These are phyloP conservation scores for Pyrocephalus nanus DNA, from an alignment of 2,797 vertebrate genomes.

Conservation along the genomic window DNA sequence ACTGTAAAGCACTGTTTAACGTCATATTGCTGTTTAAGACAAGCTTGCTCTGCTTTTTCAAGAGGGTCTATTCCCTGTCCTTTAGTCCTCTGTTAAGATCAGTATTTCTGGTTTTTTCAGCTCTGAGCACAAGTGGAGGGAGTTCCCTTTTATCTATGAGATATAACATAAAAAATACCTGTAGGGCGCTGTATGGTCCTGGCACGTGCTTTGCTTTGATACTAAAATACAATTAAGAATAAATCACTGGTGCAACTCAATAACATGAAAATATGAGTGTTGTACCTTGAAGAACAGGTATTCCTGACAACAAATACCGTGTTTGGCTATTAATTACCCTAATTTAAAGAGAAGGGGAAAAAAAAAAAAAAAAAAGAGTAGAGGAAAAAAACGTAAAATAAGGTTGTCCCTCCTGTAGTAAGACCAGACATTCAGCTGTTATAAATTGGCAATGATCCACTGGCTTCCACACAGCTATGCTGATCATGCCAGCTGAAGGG, in stretches of 20 bases:
- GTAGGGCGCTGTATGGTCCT: background rate
- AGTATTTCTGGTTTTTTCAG: background rate
- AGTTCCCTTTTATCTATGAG: background rate
- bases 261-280: background rate
- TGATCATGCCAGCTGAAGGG: conserved; percentile 32
- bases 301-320: background rate
- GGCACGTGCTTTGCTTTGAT: background rate
- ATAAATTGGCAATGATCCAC: background rate
- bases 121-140: background rate
- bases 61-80: background rate
- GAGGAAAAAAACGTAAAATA: background rate
- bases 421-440: conserved; percentile 4
- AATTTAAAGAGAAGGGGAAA: background rate
- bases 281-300: background rate
- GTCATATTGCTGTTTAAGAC: background rate
- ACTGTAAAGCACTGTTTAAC: background rate
- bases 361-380: too few relatives aligned
- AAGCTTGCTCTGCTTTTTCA: background rate
- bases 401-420: background rate
- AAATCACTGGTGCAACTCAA: background rate
- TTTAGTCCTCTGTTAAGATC: background rate
- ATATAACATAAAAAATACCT: background rate
- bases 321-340: background rate
- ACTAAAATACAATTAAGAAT: background rate
- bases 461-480: background rate